Evolutionary conservation across 2,797 vertebrate species (phyloP).

Genomic region (Pterois miles): DNA sequence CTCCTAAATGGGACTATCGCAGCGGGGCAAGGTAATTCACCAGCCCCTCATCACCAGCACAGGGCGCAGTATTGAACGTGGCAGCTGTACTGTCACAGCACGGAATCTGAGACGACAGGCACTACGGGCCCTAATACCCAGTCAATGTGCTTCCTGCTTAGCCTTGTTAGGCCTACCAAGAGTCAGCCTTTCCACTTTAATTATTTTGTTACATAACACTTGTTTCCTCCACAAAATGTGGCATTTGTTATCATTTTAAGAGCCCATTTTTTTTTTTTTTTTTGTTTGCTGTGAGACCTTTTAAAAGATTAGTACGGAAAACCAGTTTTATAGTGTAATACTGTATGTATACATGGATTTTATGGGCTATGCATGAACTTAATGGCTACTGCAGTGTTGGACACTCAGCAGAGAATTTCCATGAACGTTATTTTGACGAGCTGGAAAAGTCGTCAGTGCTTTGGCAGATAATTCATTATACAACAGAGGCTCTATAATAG

Average conservation of each 20-base stretch:
- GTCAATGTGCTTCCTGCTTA: constrained; percentile 58
- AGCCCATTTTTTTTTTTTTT: neutral
- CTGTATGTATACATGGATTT: neutral
- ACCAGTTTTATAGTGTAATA: neutral
- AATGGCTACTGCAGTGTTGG: neutral
- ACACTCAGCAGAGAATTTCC: neutral
- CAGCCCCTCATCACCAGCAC: constrained; percentile 38
- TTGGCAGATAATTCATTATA: neutral
- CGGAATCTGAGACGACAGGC: constrained; percentile 70
- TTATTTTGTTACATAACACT: constrained; percentile 54
- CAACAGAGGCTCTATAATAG: constrained; percentile 19
- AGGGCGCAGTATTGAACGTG: constrained; percentile 65
- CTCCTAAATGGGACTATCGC: constrained; percentile 42
- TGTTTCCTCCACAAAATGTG: neutral
- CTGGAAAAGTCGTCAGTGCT: neutral
- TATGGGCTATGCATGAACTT: neutral
- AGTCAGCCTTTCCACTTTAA: constrained; percentile 49
- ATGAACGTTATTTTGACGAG: neutral
- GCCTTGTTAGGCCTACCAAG: constrained; percentile 33
- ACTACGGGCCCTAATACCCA: constrained; percentile 59
- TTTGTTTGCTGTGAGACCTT: neutral
- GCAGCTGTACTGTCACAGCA: constrained; percentile 61
- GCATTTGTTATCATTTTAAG: neutral
- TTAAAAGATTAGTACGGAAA: neutral
- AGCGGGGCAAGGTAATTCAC: constrained; percentile 52